Evolutionary conservation across 2,888 invertebrate species (phyloP), one percentile per base, ranked within the genome.

Genomic region (Microctonus brassicae): DNA sequence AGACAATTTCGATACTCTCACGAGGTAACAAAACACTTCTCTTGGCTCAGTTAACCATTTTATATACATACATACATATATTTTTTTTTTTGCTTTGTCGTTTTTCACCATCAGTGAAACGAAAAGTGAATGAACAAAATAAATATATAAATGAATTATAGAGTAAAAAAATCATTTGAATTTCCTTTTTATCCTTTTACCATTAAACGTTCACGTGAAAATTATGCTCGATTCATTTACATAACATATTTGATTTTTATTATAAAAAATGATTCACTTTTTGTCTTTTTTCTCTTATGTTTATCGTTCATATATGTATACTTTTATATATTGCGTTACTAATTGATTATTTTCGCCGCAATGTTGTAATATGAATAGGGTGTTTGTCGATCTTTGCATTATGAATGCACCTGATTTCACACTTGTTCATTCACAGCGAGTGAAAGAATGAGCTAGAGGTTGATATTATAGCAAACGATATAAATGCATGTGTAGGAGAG

Each of bases 331-430:
- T 73, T 74, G 81, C 79, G 78, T 82, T 80, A 81, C 85, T 81
- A 86, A 87, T 87, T 83, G 86, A 86, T 86, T 86, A 79, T 78
- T 70, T 73, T 72, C 78, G 72, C 68, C 69, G 74, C 75, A 73
- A 42, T 62, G 64, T 34, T 57, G 52, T 52, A 55, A 55, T 52
- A 34, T 53, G 67, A 33, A 63, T 26, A 68, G 58, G 62, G 52
- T 52, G 63, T 55, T n/a, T 34, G 34, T 52, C 69, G 61, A 47
- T 70, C 79, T 77, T 77, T 82, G 80, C 82, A 84, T 84, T 83
- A 84, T 82, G 80, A 80, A 82, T 82, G 83, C 84, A 84, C 82
- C 83, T 85, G 86, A 86, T 86, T 86, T 86, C 83, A 86, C 87
- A 86, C 86, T 86, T 86, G 86, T 80, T 84, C 82, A 80, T 83